Evolutionary conservation across 2,113 vertebrate species (phyloP), one percentile per base, ranked within the genome.

Genomic region (Xenopus tropicalis): DNA sequence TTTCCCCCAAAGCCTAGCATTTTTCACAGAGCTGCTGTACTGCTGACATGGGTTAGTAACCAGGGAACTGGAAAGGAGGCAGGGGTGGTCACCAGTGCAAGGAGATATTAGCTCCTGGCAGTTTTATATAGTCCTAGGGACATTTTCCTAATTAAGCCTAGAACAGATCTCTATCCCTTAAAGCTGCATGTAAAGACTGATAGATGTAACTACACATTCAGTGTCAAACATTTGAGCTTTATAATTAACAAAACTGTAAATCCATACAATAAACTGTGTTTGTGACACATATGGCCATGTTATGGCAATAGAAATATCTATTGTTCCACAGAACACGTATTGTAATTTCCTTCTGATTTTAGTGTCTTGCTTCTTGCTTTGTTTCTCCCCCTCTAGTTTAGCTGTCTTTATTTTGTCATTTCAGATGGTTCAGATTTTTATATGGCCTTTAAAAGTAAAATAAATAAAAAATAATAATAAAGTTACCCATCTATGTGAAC

Each of bases 391-490:
- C 25, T 24, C 17, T 29, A 63, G 25, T 42, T 19, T 16, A 63
- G 23, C 25, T 42, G 25, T 20, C 25, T 29, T 61, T 37, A 63
- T 29, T 37, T 63, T 63, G 61, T 63, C 25, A 63, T 61, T 61
- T 61, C 58, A 61, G 21, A 23, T 63, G 61, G 61, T 29, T 63
- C 24, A 37, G 25, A 37, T 63, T 63, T 63, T 63, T 63, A 63
- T 63, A 63, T 63, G 25, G 61, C 61, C 61, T 63, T 63, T 29
- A 29, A 63, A 37, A 29, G 17, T 29, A 37, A 63, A 63, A 63
- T 63, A 63, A 37, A 29, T 21, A 16, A 29, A 19, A 17, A 63
- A 63, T 23, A 61, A 63, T 37, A 63, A 63, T 63, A 63, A 63
- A 63, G 61, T 63, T 29, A 29, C 52, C 61, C 58, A 13, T 19